Base-by-base conservation (phyloP, 2,888 invertebrate species). In the Venustoraphidia nigricollis region DNA sequence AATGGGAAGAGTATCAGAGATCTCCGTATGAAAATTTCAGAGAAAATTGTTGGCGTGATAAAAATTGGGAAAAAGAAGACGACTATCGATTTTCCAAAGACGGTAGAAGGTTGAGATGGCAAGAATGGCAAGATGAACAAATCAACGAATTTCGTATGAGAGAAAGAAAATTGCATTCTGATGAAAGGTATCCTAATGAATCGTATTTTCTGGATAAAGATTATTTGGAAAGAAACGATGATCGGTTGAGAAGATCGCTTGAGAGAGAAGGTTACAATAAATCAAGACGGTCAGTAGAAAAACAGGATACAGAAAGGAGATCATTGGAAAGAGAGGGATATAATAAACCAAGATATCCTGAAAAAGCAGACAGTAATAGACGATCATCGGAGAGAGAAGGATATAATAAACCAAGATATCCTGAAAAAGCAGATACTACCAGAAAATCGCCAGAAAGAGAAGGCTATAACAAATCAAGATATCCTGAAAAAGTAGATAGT, bases 301-400 rank as follows among this genome's bases (percentile, higher is more conserved):
- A 44, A 6, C 6, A 10, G 3, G 43, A 17, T 9, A 46, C 38
- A 17, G 46, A 48, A 39, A n/a, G 11, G 38, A 44, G 36, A 44
- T 50, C 38, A 9, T 45, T 41, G 43, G 48, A 51, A 36, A 48
- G 49, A 36, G 41, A 45, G 10, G 40, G 42, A 41, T 10, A 37
- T 38, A 17, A 46, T 14, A 34, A 38, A 44, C 61, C 60, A 52
- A 60, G 58, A 45, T 62, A 58, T 14, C 37, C 53, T 54, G 49
- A 48, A 47, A 47, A 46, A 45, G 45, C 47, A 51, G 14, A 45
- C 50, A 46, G 36, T 45, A 48, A 40, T 50, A 51, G 47, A 34
- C 43, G 46, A 50, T 47, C 47, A 46, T 43, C 45, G 54, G 48
- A 44, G 52, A 40, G 48, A 53, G 52, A 55, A 43, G 40, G 42